These are phyloP conservation scores for Stigmatopora argus DNA, from an alignment of 2,113 vertebrate species.

Conservation along the genomic window DNA sequence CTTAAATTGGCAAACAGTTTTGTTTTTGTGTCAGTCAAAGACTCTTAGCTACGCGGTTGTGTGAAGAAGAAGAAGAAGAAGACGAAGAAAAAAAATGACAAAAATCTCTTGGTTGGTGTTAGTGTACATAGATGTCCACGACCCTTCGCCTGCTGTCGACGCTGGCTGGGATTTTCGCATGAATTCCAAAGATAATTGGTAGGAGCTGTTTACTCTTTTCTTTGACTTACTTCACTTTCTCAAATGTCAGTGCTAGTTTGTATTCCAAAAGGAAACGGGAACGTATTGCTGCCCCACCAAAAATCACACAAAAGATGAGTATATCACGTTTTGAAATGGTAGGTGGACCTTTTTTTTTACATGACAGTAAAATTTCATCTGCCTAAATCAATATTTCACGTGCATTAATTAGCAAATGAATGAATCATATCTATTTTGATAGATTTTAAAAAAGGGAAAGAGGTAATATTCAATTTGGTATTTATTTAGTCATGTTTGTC, in stretches of 20 bases:
- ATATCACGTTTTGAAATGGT: too few species aligned
- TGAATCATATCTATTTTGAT: too few species aligned
- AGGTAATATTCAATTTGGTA: too few species aligned
- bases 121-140: constrained; percentile 74
- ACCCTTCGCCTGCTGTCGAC: constrained; percentile 53
- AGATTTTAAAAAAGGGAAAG: too few species aligned
- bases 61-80: constrained; percentile 48
- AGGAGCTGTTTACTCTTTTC: constrained; percentile 67
- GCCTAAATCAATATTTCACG: too few species aligned
- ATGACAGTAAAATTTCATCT: too few species aligned
- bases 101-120: constrained; percentile 57
- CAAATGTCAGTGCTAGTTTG: constrained; percentile 68
- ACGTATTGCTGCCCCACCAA: too few species aligned
- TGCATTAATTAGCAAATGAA: too few species aligned
- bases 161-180: constrained; percentile 70
- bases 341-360: too few species aligned
- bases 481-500: too few species aligned
- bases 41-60: constrained; percentile 63
- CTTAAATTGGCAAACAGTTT: constrained; percentile 51
- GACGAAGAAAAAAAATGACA: constrained; percentile 11
- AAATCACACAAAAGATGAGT: too few species aligned
- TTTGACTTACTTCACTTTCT: constrained; percentile 37
- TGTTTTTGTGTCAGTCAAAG: constrained; percentile 44
- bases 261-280: constrained; percentile 38
- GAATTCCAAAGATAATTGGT: constrained; percentile 79